A percentile compares a stretch with the other conserved stretches of the same genome.
Evolutionary conservation across 2,797 vertebrate genomes (phyloP).

Genomic region (Onychomys arenicola): DNA sequence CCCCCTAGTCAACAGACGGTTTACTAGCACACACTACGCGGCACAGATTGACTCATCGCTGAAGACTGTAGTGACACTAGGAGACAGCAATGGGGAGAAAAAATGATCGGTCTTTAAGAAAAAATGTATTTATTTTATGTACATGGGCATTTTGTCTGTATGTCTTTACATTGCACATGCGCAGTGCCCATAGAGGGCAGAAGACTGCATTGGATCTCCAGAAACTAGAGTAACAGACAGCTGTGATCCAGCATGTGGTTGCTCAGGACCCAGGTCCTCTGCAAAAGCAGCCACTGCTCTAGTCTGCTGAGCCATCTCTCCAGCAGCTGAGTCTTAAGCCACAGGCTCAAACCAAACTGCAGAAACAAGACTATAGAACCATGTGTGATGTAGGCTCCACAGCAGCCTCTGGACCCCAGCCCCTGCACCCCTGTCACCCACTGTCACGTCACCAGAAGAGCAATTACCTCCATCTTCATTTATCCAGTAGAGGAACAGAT

Average conservation of each 20-base stretch:
- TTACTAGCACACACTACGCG: too few relatives aligned
- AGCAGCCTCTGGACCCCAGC: neutral
- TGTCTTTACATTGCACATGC: neutral
- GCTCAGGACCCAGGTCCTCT: neutral
- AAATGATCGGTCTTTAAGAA: neutral
- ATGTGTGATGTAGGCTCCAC: neutral
- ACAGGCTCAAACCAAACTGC: neutral
- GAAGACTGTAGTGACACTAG: neutral
- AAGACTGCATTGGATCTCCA: neutral
- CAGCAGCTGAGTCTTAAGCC: neutral
- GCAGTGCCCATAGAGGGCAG: neutral
- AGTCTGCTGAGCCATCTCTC: neutral
- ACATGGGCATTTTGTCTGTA: neutral
- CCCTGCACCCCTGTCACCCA: too few relatives aligned
- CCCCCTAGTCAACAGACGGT: too few relatives aligned
- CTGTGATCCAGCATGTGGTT: neutral
- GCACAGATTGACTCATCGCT: neutral
- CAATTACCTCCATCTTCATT: constrained; percentile 94
- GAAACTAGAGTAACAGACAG: neutral
- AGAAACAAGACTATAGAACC: neutral
- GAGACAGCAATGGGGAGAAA: neutral
- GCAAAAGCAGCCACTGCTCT: neutral
- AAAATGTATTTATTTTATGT: neutral
- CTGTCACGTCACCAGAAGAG: neutral
- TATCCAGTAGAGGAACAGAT: constrained; percentile 95